Conservation (phyloP, 2,888 invertebrate genomes). For the Corbicula japonica region DNA sequence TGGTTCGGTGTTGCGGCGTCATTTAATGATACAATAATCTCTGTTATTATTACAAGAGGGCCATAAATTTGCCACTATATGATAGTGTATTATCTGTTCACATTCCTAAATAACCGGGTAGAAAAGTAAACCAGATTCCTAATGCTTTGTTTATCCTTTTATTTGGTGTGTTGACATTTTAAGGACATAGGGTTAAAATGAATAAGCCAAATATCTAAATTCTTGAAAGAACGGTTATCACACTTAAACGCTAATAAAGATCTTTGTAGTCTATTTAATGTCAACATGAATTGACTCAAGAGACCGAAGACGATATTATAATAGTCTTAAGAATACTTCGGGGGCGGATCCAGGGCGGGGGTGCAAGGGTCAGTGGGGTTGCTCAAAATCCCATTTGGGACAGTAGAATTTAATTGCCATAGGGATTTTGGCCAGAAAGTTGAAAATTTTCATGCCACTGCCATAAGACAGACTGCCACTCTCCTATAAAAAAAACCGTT, state of each 20-base stretch:
- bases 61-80: conserved; percentile 23
- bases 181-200: conserved; percentile 33
- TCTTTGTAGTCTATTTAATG: too few relatives aligned
- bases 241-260: conserved; percentile 14
- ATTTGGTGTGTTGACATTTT: conserved; percentile 12
- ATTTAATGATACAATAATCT: conserved; percentile 31
- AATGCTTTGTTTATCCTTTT: conserved; percentile 51
- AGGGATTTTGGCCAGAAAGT: too few relatives aligned
- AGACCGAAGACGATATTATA: too few relatives aligned
- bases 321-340: too few relatives aligned
- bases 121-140: conserved; percentile 32
- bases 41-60: conserved; percentile 18
- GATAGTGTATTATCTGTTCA: conserved; percentile 20
- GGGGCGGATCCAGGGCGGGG: too few relatives aligned
- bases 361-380: too few relatives aligned
- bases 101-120: conserved; percentile 34
- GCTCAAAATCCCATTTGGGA: too few relatives aligned
- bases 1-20: conserved; percentile 16
- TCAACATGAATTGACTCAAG: too few relatives aligned
- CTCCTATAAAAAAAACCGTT: too few relatives aligned
- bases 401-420: too few relatives aligned
- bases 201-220: conserved; percentile 5
- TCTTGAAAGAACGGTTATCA: conserved; percentile 14
- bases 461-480: too few relatives aligned
- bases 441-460: too few relatives aligned